Base-by-base conservation (phyloP, 2,113 vertebrate genomes). In the Mugil cephalus region DNA sequence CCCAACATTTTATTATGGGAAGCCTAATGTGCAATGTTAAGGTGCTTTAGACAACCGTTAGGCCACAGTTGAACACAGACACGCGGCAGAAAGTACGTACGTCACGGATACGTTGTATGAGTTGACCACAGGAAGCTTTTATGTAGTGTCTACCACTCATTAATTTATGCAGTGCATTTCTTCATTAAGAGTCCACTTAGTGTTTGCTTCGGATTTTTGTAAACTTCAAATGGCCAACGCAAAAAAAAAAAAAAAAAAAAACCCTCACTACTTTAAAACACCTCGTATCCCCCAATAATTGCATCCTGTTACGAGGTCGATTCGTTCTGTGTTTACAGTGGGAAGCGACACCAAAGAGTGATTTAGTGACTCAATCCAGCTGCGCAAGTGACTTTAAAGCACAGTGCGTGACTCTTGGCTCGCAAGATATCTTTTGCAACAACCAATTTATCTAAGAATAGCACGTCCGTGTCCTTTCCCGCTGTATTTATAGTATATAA, bases 11-110 rank as follows among this genome's bases (percentile, higher is more conserved):
- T 18, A 53, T 59, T 12, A 39, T 13, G n/a, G 48, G 14, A 62
- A 47, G 1, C 0, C 0, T 4, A 54, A 48, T 17, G 12, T 39
- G 8, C 11, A n/a, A 76, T 65, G 65, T 77, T 61, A 3, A 59
- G 80, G 87, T 92, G 92, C 81, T 93, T 93, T 89, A 87, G 90
- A 88, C 89, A 90, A 86, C 38, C 6, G 53, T 71, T 58, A 17
- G 68, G 82, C 82, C 80, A 71, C 45, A 78, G 18, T 52, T 71
- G 30, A 17, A 82, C 39, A 87, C 38, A 64, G 65, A 80, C 30
- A 84, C 61, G 77, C 36, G 77, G 36, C 14, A 48, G 36, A 34
- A 77, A 78, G 81, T 70, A 64, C 52, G 65, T 36, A 65, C 74
- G 53, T 71, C 34, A 69, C 18, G 34, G 21, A 66, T 61, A 46